Evolutionary conservation across 2,113 vertebrate species (phyloP), one percentile per base, ranked within the genome.

Genomic region (Phocoena phocoena): DNA sequence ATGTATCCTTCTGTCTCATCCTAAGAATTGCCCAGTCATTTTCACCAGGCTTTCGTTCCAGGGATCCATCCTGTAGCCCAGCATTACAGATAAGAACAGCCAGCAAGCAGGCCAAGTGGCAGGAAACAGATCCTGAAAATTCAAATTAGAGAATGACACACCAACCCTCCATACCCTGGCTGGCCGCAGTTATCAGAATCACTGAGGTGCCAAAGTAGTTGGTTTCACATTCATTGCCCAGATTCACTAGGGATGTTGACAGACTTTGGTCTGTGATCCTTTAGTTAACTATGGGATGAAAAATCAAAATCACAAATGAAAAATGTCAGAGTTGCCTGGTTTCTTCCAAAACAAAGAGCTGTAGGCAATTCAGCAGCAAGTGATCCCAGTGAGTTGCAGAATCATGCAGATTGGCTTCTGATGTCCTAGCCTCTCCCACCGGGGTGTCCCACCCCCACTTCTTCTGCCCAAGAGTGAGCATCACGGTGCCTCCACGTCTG

Each of bases 1-100:
- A 18, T 38, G 33, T 93, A 77, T 84, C 77, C 38, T 70, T 73
- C 68, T 70, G 10, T 55, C 33, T 86, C 77, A 63, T 41, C 23
- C 11, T 71, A 44, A 82, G 76, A 96, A 60, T 9, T 93, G 38
- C 88, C 67, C 62, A 28, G 82, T 93, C 95, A 95, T 63, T 94
- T 79, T 63, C 77, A 18, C 33, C 53, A n/a, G 79, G 67, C 14
- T 67, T 74, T 41, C 15, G 2, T 70, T 73, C 82, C 47, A n/a
- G 47, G 62, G n/a, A 38, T 77, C 79, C 67, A 10, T 5, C 23
- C 26, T 21, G 1, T 5, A 65, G 74, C 33, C 67, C 38, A 6
- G 25, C 1, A 8, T 14, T 62, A 14, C 44, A 63, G 60, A 74
- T 53, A 93, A 67, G 80, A 90, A 50, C 84, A 79, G 44, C 26